A percentile compares a stretch with the other conserved stretches of the same genome.
These are phyloP conservation scores for Clistopyga incitator DNA, from an alignment of 2,888 invertebrate species.

Conservation along the genomic window DNA sequence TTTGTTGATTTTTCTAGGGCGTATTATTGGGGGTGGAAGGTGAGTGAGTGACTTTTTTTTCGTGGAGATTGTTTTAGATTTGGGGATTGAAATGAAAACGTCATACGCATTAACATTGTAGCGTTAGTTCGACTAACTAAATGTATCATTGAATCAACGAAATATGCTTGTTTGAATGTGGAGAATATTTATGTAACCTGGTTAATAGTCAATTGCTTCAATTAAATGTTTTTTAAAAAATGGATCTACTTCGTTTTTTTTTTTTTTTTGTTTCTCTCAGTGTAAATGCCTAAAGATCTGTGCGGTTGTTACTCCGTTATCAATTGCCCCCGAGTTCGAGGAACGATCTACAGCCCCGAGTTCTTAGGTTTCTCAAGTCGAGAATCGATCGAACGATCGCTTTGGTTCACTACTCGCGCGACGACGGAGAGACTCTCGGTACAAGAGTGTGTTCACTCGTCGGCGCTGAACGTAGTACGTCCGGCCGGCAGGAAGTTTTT, in stretches of 20 bases:
- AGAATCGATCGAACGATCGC: conserved; percentile 27
- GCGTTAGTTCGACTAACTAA: too few relatives aligned
- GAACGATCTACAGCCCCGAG: conserved; percentile 9
- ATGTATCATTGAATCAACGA: too few relatives aligned
- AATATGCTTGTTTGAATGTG: too few relatives aligned
- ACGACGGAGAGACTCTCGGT: conserved; percentile 15
- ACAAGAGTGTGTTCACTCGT: conserved; percentile 44
- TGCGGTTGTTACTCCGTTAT: background rate
- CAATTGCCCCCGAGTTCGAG: conserved; percentile 10
- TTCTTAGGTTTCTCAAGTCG: conserved; percentile 18
- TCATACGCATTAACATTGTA: too few relatives aligned
- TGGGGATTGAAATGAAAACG: too few relatives aligned
- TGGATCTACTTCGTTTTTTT: too few relatives aligned
- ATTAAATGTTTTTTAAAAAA: too few relatives aligned
- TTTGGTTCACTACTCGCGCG: conserved; percentile 19
- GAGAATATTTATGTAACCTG: too few relatives aligned
- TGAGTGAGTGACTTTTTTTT: too few relatives aligned
- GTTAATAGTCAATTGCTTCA: too few relatives aligned
- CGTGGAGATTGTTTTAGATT: too few relatives aligned
- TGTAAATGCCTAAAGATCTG: background rate
- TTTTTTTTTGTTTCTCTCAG: background rate
- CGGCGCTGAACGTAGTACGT: conserved; percentile 47
- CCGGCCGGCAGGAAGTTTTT: conserved; percentile 63
- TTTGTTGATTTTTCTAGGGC: background rate
- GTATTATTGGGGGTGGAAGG: too few relatives aligned